These are phyloP conservation scores for Temnothorax curvispinosus DNA, from an alignment of 1,140 invertebrate species.

Conservation along the genomic window DNA sequence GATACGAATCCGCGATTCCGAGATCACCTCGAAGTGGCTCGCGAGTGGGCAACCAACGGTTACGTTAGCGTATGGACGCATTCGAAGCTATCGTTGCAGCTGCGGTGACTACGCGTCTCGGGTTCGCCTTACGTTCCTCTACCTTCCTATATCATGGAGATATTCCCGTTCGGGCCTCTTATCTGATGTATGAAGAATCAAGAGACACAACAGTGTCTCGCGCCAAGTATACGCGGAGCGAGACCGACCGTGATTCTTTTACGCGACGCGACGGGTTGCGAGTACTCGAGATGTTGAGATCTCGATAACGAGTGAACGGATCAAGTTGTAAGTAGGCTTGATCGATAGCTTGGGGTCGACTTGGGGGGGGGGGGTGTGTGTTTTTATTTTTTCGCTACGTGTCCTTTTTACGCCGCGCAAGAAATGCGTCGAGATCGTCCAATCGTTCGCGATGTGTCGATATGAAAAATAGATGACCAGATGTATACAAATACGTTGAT, in stretches of 20 bases:
- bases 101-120: neutral
- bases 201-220: too few relatives aligned
- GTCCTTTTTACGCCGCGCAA: neutral
- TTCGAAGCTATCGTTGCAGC: neutral
- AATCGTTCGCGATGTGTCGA: neutral
- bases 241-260: too few relatives aligned
- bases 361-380: too few relatives aligned
- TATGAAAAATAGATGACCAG: neutral
- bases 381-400: too few relatives aligned
- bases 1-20: slow-evolving; percentile 26
- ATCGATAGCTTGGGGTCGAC: too few relatives aligned
- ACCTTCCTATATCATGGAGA: neutral
- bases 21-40: neutral
- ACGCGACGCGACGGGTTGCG: neutral
- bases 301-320: too few relatives aligned
- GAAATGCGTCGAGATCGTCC: neutral
- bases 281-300: too few relatives aligned
- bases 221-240: too few relatives aligned
- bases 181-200: neutral
- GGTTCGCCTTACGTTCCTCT: neutral
- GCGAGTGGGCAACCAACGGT: slow-evolving; percentile 4
- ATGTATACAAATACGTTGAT: neutral
- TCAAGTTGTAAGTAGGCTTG: too few relatives aligned
- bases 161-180: neutral
- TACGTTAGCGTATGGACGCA: neutral